Evolutionary conservation across 2,797 vertebrate genomes (phyloP).

Genomic region (Chloroceryle amazona): DNA sequence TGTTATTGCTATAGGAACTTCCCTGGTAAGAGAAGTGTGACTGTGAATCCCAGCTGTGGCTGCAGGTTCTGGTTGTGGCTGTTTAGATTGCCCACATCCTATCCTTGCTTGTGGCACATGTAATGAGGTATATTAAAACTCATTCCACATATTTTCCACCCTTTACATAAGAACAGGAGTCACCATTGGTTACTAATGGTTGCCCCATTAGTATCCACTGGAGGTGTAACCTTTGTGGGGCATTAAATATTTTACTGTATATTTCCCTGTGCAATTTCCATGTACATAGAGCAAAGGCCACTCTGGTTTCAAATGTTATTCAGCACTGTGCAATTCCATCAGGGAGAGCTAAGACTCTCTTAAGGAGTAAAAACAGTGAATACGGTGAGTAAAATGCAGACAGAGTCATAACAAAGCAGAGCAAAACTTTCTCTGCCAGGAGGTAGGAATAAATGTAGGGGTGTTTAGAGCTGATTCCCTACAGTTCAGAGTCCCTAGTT

Average conservation of each 20-base stretch:
- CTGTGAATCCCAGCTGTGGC: neutral
- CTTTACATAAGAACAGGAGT: neutral
- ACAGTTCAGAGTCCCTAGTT: neutral
- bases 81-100: neutral
- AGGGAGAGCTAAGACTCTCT: neutral
- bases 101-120: neutral
- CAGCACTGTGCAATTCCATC: neutral
- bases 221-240: neutral
- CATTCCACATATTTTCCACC: neutral
- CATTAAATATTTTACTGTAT: neutral
- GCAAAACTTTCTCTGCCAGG: fast-evolving
- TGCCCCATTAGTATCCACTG: fast-evolving
- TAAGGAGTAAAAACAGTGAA: neutral
- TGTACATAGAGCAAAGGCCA: neutral
- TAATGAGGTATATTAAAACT: neutral
- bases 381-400: neutral
- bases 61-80: neutral
- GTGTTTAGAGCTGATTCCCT: neutral
- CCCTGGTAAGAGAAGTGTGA: neutral
- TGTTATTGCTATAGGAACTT: neutral
- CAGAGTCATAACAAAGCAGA: neutral
- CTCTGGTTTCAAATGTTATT: neutral
- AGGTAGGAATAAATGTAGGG: neutral
- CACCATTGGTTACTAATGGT: neutral
- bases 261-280: neutral